Base-by-base conservation (phyloP, 2,113 vertebrate genomes). In the Catharus fuscescens region DNA sequence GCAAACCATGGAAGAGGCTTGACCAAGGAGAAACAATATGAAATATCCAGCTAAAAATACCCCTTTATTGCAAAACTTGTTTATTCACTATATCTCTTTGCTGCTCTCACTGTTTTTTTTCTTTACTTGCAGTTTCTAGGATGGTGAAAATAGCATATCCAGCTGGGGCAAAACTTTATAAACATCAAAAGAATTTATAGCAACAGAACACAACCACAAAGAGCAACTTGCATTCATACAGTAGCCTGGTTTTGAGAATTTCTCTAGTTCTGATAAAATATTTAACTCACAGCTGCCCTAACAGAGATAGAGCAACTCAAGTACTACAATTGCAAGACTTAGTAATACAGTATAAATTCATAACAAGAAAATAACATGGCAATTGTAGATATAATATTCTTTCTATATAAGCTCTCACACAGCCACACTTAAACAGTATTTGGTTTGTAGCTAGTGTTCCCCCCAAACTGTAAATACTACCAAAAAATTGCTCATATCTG, bases 61-160 rank as follows among this genome's bases (percentile, higher is more conserved):
- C 52, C 34, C 16, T 84, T 80, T 94, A 80, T 83, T 90, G 64
- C 74, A 90, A 90, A 94, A 94, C 38, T 54, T 80, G 50, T 72
- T 93, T 92, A 80, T 86, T 89, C 23, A 60, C 15, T 79, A 12
- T 20, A 57, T 78, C 18, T 73, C 47, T 79, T 64, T 80, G 42
- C 36, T 80, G 44, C 28, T 59, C 14, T 26, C 19, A 28, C 14
- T 60, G 38, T 3, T 42, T 56, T 62, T 67, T 69, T 88, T 80
- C 56, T 78, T 74, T 52, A n/a, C 50, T 95, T 92, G 57, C 60
- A 60, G 14, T 57, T 31, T 76, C 56, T 71, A 57, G 29, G 73
- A 74, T 60, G 61, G 67, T 89, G 61, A 88, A 97, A 94, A 96
- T 15, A 44, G 52, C 69, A 82, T 62, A 94, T 64, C 80, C 90